Evolutionary conservation across 2,113 vertebrate genomes (phyloP), one percentile per base, ranked within the genome.

Genomic region (Ia io): DNA sequence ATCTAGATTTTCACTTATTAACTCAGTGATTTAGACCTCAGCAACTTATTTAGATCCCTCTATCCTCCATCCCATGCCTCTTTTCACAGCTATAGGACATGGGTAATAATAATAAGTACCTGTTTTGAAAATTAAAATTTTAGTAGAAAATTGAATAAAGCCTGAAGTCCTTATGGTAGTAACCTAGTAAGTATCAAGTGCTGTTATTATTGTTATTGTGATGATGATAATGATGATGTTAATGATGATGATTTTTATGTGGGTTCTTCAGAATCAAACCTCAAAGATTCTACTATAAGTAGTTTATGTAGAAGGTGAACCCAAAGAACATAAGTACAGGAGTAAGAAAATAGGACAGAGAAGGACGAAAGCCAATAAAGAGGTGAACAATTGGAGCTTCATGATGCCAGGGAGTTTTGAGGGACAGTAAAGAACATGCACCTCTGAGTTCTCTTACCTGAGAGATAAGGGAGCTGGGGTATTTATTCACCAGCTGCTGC

Each of bases 51-150:
- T 67, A 84, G 93, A 42, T 42, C 18, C 11, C 9, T 61, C 25
- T 59, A 30, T 5, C 25, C 37, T 17, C 16, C 17, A 22, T 25
- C 30, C 1, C 30, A 25, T 90, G 49, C 7, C 18, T 63, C 14
- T 96, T 90, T 83, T 77, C 51, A 83, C 5, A 63, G 5, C 12
- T 89, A 11, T 91, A 84, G 79, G 35, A 28, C 56, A 80, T 61
- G 35, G 61, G 23, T 73, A 70, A 61, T 84, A 87, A 61, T 84
- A 87, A 87, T 70, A 84, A 4, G 12, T 77, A 25, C 37, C 32
- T 93, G 2, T 85, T 86, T 8, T 84, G 18, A 88, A 37, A 84
- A 88, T 86, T 51, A 91, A 59, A 84, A 84, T 40, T 80, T 80
- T 90, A 92, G 61, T 77, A 67, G 28, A 69, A 40, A 70, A 91